phyloP scores from a whole-genome alignment of 2,113 vertebrate genomes.

The Burhinus bistriatus region DNA sequence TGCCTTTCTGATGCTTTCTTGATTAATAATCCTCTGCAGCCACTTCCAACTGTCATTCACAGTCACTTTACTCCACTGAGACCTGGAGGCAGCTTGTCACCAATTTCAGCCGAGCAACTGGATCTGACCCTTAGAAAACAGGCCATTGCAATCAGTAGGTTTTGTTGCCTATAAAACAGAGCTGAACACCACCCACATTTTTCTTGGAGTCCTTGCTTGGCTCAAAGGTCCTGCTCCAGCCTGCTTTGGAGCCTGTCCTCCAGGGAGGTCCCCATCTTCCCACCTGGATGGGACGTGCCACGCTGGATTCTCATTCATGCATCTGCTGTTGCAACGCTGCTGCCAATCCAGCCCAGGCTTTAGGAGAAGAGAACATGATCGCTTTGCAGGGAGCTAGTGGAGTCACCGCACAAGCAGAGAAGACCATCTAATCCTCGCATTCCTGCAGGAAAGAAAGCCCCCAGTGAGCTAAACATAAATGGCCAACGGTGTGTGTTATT shows the following conservation, averaged over 20 bases:
- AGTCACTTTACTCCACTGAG: not conserved
- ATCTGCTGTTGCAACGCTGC: constrained; percentile 1
- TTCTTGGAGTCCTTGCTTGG: not conserved
- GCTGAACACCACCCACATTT: not conserved
- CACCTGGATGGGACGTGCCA: fast-evolving
- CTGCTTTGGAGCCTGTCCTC: fast-evolving
- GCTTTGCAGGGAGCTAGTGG: not conserved
- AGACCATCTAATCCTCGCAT: constrained; percentile 61
- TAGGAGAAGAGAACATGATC: constrained; percentile 50
- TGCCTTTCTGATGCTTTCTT: not conserved
- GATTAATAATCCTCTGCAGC: not conserved
- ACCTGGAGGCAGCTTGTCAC: not conserved
- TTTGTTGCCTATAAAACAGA: not conserved
- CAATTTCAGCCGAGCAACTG: not conserved
- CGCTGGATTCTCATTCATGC: constrained; percentile 47
- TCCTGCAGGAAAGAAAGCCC: constrained; percentile 43
- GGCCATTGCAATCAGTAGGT: not conserved
- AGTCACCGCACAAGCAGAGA: not conserved
- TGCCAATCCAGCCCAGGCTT: constrained; percentile 35
- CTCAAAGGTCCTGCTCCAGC: not conserved
- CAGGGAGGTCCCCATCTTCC: not conserved
- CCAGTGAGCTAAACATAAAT: constrained; percentile 55
- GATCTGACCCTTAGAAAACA: not conserved
- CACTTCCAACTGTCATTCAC: not conserved
- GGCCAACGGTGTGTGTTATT: constrained; percentile 49